Base-by-base conservation (phyloP, 1,140 invertebrate genomes). In the Bathynomus jamesi region DNA sequence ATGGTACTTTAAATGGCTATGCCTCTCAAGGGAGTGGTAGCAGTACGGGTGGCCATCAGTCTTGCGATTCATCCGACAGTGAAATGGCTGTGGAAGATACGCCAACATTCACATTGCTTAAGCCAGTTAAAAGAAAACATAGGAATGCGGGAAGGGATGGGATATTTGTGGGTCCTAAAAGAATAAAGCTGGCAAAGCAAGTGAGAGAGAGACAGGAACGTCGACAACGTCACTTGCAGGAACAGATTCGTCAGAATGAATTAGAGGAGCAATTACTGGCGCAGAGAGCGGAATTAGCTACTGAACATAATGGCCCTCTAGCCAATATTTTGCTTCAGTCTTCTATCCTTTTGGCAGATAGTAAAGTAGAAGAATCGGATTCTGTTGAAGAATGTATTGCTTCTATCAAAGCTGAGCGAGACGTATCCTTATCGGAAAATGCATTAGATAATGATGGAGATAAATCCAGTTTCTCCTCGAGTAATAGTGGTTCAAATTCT, bases 321-420 rank as follows among this genome's bases (percentile, higher is more conserved):
- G 75, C 71, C 63, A 77, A 77, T 61, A 74, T 77, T 66, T 63
- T 77, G 30, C 64, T 77, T 24, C 61, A 77, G 67, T 77, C 75
- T 21, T 74, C 75, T 17, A 70, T 77, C 32, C 67, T 77, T 27
- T 74, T 77, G 67, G 69, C 69, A 61, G 75, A 77, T 61, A 17
- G 61, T n/a, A 67, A 74, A 28, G 70, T 77, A 60, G 75, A 77
- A 29, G 75, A 77, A 28, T 71, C 66, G 28, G 72, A 77, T 28
- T 70, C 66, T 29, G 73, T 77, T 27, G 75, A 77, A 21, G 71
- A 77, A 31, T 72, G 75, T 25, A 72, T 77, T 62, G 75, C 75
- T 17, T 69, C 75, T 28, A 77, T 77, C 46, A 77, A 73, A 21
- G 75, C 72, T 24, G 68, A 74, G 17, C 21, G 32, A 25, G 68